Conservation (phyloP, 2,797 vertebrate species). For the Gymnopithys bicolor region DNA sequence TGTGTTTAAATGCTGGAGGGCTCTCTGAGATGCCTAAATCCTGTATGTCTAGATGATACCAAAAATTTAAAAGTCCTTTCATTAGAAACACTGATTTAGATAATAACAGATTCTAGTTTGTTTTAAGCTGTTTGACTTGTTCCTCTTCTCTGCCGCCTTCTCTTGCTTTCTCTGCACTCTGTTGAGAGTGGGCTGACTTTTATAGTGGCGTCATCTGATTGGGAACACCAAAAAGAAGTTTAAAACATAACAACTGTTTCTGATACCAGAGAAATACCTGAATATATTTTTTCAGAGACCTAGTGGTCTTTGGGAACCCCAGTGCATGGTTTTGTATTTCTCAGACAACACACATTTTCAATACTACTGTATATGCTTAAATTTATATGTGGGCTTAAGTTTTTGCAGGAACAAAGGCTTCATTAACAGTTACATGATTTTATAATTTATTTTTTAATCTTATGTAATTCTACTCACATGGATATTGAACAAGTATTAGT, state of each 20-base stretch:
- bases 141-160: background rate
- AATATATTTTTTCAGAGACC: background rate
- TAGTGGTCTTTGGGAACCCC: background rate
- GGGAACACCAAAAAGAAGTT: background rate
- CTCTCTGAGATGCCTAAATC: background rate
- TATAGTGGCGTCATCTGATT: background rate
- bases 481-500: background rate
- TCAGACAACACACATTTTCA: background rate
- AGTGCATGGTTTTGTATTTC: background rate
- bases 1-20: background rate
- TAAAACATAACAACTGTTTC: background rate
- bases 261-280: background rate
- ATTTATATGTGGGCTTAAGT: background rate
- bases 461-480: background rate
- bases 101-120: background rate
- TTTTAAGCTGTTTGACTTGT: background rate
- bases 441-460: background rate
- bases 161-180: background rate
- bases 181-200: background rate
- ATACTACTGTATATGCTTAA: background rate
- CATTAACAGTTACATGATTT: background rate
- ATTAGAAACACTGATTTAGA: background rate
- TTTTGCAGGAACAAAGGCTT: background rate
- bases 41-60: background rate
- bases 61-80: background rate